Evolutionary conservation across 2,888 invertebrate genomes (phyloP), one percentile per base, ranked within the genome.

Genomic region (Anoplius nigerrimus): DNA sequence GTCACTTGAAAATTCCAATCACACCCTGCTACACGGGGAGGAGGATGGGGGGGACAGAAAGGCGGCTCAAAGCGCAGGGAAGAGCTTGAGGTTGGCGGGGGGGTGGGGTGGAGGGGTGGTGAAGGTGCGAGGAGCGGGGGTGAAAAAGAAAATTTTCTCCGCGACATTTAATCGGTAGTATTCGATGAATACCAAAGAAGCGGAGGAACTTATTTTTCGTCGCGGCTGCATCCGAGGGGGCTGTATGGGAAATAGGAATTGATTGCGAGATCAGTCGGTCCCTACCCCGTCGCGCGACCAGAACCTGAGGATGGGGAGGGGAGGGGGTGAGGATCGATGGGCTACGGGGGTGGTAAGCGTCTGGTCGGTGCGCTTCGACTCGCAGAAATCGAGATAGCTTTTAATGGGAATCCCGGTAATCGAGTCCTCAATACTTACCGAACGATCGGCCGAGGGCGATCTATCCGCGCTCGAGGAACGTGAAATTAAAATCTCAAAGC

Each of bases 1-100:
- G 53, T 69, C 69, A 69, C 72, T 69, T 68, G 78, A 76, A 78
- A 73, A 80, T 79, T 79, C 78, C 78, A 76, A 74, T 80, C 78
- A 76, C 72, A 69, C 63, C 70, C 45, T 18, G 58, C 16, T 58
- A 11, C 43, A 46, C 16, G 48, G 11, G n/a, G 45, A n/a, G n/a
- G n/a, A n/a, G n/a, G n/a, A n/a, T n/a, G n/a, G n/a, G n/a, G 24
- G 24, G 6, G 6, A 2, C 24, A 24, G 34, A 34, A 13, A 11
- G 11, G 6, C 1, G 34, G 1, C 34, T 34, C 6, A 11, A 34
- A 11, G 34, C 6, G n/a, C n/a, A n/a, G n/a, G n/a, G n/a, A n/a
- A n/a, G n/a, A n/a, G n/a, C n/a, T n/a, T n/a, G n/a, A n/a, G 63
- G 69, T 64, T 52, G 65, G 61, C 60, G 52, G 61, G 59, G 43